A percentile compares a stretch with the other conserved stretches of the same genome.
phyloP scores from a whole-genome alignment of 2,797 vertebrate genomes.

The Enteromius unitaeniatus region DNA sequence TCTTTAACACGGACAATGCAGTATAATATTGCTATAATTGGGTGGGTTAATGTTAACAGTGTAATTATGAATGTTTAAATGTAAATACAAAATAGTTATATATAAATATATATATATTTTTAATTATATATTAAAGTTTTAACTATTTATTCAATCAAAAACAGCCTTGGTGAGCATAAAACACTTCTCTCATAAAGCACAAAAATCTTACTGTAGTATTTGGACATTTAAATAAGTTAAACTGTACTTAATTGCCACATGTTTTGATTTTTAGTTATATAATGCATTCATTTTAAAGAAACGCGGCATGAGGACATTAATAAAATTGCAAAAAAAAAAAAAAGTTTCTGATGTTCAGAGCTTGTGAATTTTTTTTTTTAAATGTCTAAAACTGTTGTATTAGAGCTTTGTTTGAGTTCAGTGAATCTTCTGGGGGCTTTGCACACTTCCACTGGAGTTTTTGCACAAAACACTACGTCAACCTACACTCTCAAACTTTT shows the following conservation, averaged over 20 bases:
- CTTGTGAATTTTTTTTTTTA: too few relatives aligned
- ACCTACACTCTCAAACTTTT: neutral
- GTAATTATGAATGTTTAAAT: too few relatives aligned
- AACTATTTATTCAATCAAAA: neutral
- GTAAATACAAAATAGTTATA: too few relatives aligned
- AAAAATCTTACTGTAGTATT: neutral
- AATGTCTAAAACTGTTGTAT: too few relatives aligned
- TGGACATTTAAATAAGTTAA: neutral
- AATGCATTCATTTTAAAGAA: neutral
- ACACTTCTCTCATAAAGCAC: neutral
- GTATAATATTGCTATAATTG: too few relatives aligned
- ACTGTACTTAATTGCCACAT: neutral
- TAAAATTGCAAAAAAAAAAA: neutral
- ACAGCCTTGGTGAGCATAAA: neutral
- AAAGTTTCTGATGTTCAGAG: too few relatives aligned
- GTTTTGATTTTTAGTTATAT: too few relatives aligned
- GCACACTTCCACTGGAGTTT: slow-evolving; percentile 1
- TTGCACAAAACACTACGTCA: neutral
- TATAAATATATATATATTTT: too few relatives aligned
- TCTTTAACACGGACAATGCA: too few relatives aligned
- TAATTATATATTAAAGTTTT: neutral
- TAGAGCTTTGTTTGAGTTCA: neutral
- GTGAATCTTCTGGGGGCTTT: neutral
- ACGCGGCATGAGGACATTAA: neutral
- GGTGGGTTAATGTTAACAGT: too few relatives aligned